phyloP scores from a whole-genome alignment of 2,888 invertebrate species.

The Lypha dubia region DNA sequence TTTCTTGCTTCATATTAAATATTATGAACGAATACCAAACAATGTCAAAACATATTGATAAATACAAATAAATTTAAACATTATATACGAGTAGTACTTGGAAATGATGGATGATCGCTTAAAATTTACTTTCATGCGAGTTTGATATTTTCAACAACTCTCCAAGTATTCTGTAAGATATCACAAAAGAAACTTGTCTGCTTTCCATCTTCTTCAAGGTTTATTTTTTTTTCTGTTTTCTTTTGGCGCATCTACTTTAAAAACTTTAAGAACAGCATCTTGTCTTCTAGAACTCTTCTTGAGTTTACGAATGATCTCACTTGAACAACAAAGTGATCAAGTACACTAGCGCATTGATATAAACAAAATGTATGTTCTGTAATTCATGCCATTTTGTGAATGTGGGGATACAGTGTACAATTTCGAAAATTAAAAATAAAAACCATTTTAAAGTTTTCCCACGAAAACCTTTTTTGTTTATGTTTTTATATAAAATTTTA shows the following conservation, averaged over 20 bases:
- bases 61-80: constrained; percentile 71
- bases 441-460: too few relatives aligned
- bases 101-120: constrained; percentile 49
- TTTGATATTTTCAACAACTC: constrained; percentile 7
- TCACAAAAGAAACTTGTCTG: constrained; percentile 59
- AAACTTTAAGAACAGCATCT: constrained; percentile 19
- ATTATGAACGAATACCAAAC: constrained; percentile 79
- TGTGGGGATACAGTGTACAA: constrained; percentile 25
- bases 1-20: constrained; percentile 71
- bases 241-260: constrained; percentile 26
- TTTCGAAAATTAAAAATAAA: too few relatives aligned
- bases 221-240: constrained; percentile 7
- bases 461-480: too few relatives aligned
- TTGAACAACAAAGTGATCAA: constrained; percentile 68
- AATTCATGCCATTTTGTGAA: constrained; percentile 36
- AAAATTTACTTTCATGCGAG: constrained; percentile 41
- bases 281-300: constrained; percentile 42
- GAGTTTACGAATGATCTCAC: constrained; percentile 52
- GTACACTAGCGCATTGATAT: constrained; percentile 51
- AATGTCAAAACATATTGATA: constrained; percentile 80
- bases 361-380: constrained; percentile 51
- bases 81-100: too few relatives aligned
- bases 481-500: too few relatives aligned
- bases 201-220: constrained; percentile 64
- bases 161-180: constrained; percentile 5